A percentile compares a stretch with the other conserved stretches of the same genome.
These are phyloP conservation scores for Cirrhinus molitorella DNA, from an alignment of 2,797 vertebrate genomes.

Conservation along the genomic window DNA sequence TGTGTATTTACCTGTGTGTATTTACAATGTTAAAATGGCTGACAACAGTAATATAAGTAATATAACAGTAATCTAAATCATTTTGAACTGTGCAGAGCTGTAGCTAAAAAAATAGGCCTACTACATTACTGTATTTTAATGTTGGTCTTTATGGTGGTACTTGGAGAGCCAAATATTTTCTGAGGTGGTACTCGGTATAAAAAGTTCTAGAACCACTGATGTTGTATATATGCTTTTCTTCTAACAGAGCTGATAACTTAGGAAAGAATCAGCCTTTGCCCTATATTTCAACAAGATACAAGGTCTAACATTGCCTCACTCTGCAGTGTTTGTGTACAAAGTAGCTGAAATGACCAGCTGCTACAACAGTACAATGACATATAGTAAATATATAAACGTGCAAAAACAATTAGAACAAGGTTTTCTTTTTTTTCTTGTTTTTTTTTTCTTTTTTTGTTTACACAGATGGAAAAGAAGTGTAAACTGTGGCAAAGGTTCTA, in stretches of 20 bases:
- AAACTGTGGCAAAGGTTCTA: background rate
- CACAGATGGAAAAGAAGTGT: background rate
- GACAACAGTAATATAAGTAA: no score
- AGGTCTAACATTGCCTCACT: conserved; percentile 15
- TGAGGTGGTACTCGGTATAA: no score
- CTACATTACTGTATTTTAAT: no score
- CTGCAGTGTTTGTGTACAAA: conserved; percentile 22
- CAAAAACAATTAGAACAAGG: background rate
- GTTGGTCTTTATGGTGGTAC: no score
- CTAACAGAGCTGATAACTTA: background rate
- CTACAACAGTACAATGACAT: no score
- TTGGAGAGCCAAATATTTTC: no score
- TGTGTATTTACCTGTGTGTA: no score
- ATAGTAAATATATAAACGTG: background rate
- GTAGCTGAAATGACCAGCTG: background rate
- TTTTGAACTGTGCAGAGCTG: no score
- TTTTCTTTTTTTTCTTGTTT: background rate
- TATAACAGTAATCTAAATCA: no score
- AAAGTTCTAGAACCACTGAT: no score
- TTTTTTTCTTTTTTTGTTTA: background rate
- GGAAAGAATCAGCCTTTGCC: conserved; percentile 5
- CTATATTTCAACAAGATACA: conserved; percentile 25
- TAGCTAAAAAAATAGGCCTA: no score
- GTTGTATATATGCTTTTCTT: background rate
- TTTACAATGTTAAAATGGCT: no score